Evolutionary conservation across 2,888 invertebrate genomes (phyloP), one percentile per base, ranked within the genome.

Genomic region (Terebella lapidaria): DNA sequence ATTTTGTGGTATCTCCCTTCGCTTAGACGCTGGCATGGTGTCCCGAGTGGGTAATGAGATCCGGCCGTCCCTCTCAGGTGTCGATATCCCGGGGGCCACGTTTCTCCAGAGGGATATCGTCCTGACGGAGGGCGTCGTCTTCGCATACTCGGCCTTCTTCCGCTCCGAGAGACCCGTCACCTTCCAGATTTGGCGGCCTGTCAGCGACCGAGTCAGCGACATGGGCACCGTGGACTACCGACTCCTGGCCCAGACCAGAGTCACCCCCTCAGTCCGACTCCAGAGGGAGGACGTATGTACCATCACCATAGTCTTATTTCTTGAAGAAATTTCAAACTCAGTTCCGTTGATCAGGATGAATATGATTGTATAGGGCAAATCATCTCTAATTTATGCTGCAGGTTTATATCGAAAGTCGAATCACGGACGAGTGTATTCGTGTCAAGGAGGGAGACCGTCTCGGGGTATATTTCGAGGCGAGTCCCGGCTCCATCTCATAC

Each of bases 61-160:
- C 24, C 42, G 42, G 42, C 49, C 49, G 24, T 49, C 49, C 24
- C 5, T 22, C n/a, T 49, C 49, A 5, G 49, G 49, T 20, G 49
- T 49, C n/a, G 49, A 49, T 24, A 24, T 49, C 5, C 18, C 22
- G 49, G 49, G 49, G 5, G 49, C 49, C 18, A 49, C 49, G 18
- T 49, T 49, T 22, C 49, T 49, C 18, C 10, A n/a, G 49, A 49
- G 22, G 18, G 49, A 49, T 24, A 22, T 49, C 49, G 24, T 49
- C 18, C 49, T 49, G 18, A n/a, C 49, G 18, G 49, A 49, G 49
- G 60, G 60, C 29, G 57, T 60, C 27, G 27, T 60, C 27, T 60
- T 57, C 46, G 60, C 56, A 28, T 57, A 52, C 42, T 54, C 54
- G 10, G 60, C 51, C 35, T 60, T 30, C 60, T 60, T 55, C 60